Conservation (phyloP, 2,888 invertebrate genomes). For the Allygus modestus region DNA sequence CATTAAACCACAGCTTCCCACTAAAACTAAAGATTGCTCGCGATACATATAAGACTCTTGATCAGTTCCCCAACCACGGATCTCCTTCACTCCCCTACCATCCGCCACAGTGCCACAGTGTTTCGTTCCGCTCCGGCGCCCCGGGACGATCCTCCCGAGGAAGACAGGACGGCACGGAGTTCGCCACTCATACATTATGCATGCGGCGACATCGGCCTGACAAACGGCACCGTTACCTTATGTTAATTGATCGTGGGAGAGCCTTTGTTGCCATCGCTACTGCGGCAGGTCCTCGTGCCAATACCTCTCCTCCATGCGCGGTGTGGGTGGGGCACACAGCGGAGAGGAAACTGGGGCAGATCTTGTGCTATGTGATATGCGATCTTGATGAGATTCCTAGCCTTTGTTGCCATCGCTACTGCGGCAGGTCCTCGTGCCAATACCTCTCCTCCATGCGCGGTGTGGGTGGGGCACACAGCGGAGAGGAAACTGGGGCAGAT, state of each 20-base stretch:
- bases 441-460: background rate
- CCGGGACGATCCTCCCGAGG: background rate
- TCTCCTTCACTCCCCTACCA: no score
- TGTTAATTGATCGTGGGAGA: constrained; percentile 35
- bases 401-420: constrained; percentile 13
- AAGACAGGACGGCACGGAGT: background rate
- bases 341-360: background rate
- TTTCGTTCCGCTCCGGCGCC: no score
- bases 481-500: background rate
- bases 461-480: background rate
- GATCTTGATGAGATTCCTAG: no score
- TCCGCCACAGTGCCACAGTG: no score
- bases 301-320: background rate
- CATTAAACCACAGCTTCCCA: no score
- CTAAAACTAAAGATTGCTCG: no score
- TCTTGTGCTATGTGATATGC: no score
- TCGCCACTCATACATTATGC: constrained; percentile 28
- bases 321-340: background rate
- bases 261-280: constrained; percentile 9
- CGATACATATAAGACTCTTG: no score
- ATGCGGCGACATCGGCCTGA: constrained; percentile 16
- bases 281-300: background rate
- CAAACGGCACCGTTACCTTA: constrained; percentile 41
- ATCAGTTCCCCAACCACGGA: no score
- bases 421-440: background rate